Percentiles rank a stretch among this genome's conserved stretches.
Evolutionary conservation across 2,888 invertebrate genomes (phyloP).

Genomic region (Herminia tarsipennalis): DNA sequence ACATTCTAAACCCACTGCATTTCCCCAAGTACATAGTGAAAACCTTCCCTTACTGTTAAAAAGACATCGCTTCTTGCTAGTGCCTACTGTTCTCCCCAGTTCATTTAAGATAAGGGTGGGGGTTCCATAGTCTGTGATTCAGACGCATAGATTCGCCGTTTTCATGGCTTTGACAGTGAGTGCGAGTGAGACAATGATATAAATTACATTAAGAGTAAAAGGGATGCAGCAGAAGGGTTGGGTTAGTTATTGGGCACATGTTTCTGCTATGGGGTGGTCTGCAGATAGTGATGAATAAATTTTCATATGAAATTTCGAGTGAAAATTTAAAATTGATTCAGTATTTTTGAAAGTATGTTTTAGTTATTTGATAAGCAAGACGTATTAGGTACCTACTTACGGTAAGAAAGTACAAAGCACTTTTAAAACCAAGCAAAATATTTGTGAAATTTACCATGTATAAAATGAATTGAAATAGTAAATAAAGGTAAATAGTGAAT

Average conservation of each 20-base stretch:
- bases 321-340: slow-evolving; percentile 24
- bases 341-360: no score
- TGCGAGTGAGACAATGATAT: slow-evolving; percentile 58
- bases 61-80: slow-evolving; percentile 40
- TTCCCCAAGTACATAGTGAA: slow-evolving; percentile 18
- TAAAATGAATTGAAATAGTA: no score
- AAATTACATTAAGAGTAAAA: slow-evolving; percentile 56
- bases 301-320: slow-evolving; percentile 46
- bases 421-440: no score
- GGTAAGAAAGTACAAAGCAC: no score
- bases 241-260: slow-evolving; percentile 76
- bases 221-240: slow-evolving; percentile 66
- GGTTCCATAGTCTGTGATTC: slow-evolving; percentile 73
- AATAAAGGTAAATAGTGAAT: not conserved
- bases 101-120: slow-evolving; percentile 81
- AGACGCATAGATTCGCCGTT: slow-evolving; percentile 81
- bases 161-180: slow-evolving; percentile 78
- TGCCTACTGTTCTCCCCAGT: slow-evolving; percentile 74
- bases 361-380: no score
- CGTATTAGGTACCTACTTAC: no score
- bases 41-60: slow-evolving; percentile 44
- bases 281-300: slow-evolving; percentile 61
- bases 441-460: no score
- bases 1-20: not conserved
- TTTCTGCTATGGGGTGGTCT: slow-evolving; percentile 58